Base-by-base conservation (phyloP, 1,140 invertebrate species). In the Papilio polytes region DNA sequence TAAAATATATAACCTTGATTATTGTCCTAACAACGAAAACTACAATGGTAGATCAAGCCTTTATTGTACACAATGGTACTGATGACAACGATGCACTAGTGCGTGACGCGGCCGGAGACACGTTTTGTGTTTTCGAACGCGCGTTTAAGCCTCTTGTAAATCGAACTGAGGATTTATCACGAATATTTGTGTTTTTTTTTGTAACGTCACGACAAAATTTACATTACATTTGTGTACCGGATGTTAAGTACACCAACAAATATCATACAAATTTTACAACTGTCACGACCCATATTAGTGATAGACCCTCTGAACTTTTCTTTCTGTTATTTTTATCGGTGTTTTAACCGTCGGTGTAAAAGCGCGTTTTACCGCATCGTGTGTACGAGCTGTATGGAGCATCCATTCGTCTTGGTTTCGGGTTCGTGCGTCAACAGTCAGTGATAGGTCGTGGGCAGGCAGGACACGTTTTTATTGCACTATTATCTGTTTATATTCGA, bases 401-500 rank as follows among this genome's bases (percentile, higher is more conserved):
- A 70, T 70, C 26, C 13, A 18, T 70, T 70, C 13, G 22, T 26
- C 59, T 22, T 22, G 59, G 20, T n/a, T 26, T 63, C 22, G 59
- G 63, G 63, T 70, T 70, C 63, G 63, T 70, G 63, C 63, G 63
- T 70, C 72, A 46, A 20, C 36, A 22, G 13, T 12, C 1, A 46
- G 20, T 22, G 44, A 48, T 10, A n/a, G 13, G 44, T 51, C 41
- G 41, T 76, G 46, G 12, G 4, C 20, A 76, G 20, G 48, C 74
- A 22, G 46, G 13, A 53, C 74, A 76, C 74, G 74, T 76, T 76
- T 76, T 76, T 76, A 76, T 51, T 22, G 44, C 41, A 46, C 74
- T 22, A 76, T 76, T 76, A 76, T 26, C 46, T 46, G 72, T 73
- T 73, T 46, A n/a, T 18, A 46, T 44, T 73, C 18, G 12, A 20